Evolutionary conservation across 2,797 vertebrate species (phyloP), one percentile per base, ranked within the genome.

Genomic region (Valencia hispanica): DNA sequence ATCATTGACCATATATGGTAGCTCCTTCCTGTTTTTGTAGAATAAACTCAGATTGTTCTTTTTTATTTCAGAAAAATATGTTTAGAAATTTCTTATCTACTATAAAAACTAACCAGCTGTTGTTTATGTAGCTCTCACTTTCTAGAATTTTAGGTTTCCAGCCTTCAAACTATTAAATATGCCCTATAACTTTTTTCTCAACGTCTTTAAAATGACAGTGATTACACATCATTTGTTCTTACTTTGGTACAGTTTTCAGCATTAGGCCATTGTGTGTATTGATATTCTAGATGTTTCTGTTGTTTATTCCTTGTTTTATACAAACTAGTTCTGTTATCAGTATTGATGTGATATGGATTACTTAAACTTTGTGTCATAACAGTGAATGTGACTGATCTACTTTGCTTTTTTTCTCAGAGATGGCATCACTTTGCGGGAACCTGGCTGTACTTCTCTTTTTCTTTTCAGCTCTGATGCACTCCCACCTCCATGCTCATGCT

Each of bases 381-480:
- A 0, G 9, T 70, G n/a, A n/a, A n/a, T n/a, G 73, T 45, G 6
- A 30, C 0, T 27, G 50, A 63, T 66, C 1, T 25, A 5, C 78
- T 47, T 59, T 71, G 25, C 25, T 6, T 4, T 73, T 18, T 14
- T 45, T 32, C 48, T 68, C 45, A 94, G 92, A 88, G 10, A 93
- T 94, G 91, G 88, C 0, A 34, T 86, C 87, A 84, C 10, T 81
- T 3, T 17, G 14, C 68, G 72, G 53, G 70, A 91, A 82, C 69
- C 74, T 86, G 47, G 69, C 71, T 8, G n/a, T 72, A 25, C 86
- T 93, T 82, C 12, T 93, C 53, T 66, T 94, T 79, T 25, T 94
- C 18, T n/a, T 69, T 47, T 88, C 78, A 1, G 78, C 86, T 89
- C 48, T 79, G 39, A 73, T 80, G 17, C 48, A 70, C 57, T 76